Conservation (phyloP, 2,888 invertebrate genomes). For the Cephus pulcher region DNA sequence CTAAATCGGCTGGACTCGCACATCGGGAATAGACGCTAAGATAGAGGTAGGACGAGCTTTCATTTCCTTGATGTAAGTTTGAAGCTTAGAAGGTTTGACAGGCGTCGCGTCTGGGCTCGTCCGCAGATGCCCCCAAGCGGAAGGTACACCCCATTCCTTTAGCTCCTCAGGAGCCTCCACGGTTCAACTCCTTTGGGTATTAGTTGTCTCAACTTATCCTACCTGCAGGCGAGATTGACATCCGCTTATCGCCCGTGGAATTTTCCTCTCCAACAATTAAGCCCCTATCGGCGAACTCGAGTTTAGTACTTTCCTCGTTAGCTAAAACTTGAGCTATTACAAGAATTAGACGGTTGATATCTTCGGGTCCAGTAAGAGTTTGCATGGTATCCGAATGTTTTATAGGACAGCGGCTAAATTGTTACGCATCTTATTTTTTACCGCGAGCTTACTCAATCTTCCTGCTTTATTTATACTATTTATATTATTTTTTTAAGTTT, state of each 20-base stretch:
- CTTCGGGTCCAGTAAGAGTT: slow-evolving; percentile 18
- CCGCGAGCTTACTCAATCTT: background rate
- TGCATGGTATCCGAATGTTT: background rate
- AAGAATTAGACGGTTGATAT: slow-evolving; percentile 30
- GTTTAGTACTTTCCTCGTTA: slow-evolving; percentile 46
- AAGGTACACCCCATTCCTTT: slow-evolving; percentile 32
- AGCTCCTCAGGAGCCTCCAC: slow-evolving; percentile 17
- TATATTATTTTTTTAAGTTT: background rate
- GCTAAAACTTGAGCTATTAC: slow-evolving; percentile 38
- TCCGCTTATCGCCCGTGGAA: slow-evolving; percentile 43
- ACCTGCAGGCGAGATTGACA: slow-evolving; percentile 41
- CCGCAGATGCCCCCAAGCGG: slow-evolving; percentile 49
- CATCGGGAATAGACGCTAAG: slow-evolving; percentile 12
- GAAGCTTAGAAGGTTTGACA: slow-evolving; percentile 55
- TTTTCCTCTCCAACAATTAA: slow-evolving; percentile 51
- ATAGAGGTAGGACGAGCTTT: slow-evolving; percentile 39
- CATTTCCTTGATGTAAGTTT: slow-evolving; percentile 61
- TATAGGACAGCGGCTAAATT: background rate
- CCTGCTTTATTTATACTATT: background rate
- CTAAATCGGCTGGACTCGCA: background rate
- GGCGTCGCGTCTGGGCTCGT: slow-evolving; percentile 48
- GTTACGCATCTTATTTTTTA: background rate
- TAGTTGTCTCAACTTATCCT: slow-evolving; percentile 35
- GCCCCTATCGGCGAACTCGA: slow-evolving; percentile 42
- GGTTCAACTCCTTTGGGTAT: slow-evolving; percentile 28